Base-by-base conservation (phyloP, 1,140 invertebrate genomes). In the silkworm (Bombyx mori) region DNA sequence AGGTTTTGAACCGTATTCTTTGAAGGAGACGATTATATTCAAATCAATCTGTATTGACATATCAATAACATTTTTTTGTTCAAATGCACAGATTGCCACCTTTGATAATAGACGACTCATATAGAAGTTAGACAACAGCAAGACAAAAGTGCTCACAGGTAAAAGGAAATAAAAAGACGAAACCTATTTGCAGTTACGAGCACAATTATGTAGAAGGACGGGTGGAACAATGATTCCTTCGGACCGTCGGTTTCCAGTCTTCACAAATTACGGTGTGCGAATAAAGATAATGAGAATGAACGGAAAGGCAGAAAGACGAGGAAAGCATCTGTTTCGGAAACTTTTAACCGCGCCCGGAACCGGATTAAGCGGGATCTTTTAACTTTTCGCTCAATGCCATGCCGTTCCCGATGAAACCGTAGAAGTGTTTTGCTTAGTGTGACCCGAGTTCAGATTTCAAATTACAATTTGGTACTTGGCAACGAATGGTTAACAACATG, bases 241-340 rank as follows among this genome's bases (percentile, higher is more conserved):
- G 51, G 56, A 61, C 50, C 52, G 42, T 35, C 47, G 50, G 44
- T 45, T 48, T 42, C 26, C 42, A 42, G 44, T 18, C 42, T 50
- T 35, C 35, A 53, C 48, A 58, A 62, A 62, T 62, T 55, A 58
- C 60, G 35, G 46, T 44, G 56, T 58, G 51, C 57, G 56, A 58
- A 62, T 62, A 55, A 62, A 58, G 52, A 62, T 61, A 57, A 61
- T 49, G 55, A 54, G 52, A 61, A 53, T 46, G 22, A 62, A 58
- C 52, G 43, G 35, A 54, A 62, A 54, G 52, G 22, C 42, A 51
- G 18, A 51, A 57, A 57, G 56, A 51, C 50, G 42, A 10, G 35
- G 26, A 49, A 42, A 44, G 44, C 47, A 35, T 57, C 18, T 48
- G 56, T 55, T 55, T 55, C 42, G 48, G 60, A 35, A 62, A 59